These are phyloP conservation scores for Leiothrix lutea DNA, from an alignment of 2,113 vertebrate species.

Conservation along the genomic window DNA sequence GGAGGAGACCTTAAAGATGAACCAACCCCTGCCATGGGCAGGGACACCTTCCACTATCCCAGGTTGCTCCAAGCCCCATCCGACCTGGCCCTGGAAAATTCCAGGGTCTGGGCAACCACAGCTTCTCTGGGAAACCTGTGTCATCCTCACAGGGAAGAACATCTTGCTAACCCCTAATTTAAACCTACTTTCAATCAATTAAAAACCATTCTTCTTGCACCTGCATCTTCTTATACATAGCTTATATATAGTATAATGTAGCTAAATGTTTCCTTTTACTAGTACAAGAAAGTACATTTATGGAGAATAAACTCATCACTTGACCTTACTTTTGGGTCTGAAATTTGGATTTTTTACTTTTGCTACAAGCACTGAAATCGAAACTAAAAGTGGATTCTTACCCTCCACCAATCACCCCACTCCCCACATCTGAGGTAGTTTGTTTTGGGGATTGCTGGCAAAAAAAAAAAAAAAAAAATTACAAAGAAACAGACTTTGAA, in stretches of 20 bases:
- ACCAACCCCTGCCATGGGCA: neutral
- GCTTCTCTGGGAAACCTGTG: neutral
- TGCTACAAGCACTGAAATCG: neutral
- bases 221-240: too few relatives aligned
- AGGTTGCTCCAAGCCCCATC: neutral
- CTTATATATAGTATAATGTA: neutral
- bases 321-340: neutral
- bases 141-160: neutral
- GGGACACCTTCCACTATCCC: neutral
- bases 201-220: neutral
- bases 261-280: neutral
- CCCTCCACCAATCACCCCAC: neutral
- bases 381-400: neutral
- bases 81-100: neutral
- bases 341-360: neutral
- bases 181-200: neutral
- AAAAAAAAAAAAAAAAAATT: neutral
- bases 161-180: neutral
- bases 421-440: neutral
- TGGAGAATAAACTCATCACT: neutral
- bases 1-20: neutral
- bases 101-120: neutral
- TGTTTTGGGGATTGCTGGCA: neutral
- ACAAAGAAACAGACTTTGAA: neutral
- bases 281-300: neutral